A percentile compares a stretch with the other conserved stretches of the same genome.
These are phyloP conservation scores for Manacus vitellinus DNA, from an alignment of 2,113 vertebrate genomes.

Conservation along the genomic window DNA sequence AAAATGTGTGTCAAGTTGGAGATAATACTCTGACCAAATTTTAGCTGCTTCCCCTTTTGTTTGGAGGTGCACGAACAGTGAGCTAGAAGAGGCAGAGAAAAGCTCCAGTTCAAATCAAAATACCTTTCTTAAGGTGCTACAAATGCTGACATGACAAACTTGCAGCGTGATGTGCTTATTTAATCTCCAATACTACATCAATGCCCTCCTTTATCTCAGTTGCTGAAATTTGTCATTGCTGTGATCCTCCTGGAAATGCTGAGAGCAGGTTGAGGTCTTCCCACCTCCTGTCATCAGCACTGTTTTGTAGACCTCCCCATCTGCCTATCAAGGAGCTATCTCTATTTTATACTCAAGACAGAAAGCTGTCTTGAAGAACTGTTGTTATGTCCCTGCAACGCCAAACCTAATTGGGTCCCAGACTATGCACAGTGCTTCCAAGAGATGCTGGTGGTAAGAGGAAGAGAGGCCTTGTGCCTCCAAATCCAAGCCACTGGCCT, in stretches of 20 bases:
- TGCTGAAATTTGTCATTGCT: not conserved
- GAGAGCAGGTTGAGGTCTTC: not conserved
- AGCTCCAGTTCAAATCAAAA: not conserved
- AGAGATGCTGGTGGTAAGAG: not conserved
- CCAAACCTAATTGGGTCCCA: not conserved
- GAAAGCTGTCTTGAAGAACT: not conserved
- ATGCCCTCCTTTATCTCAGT: not conserved
- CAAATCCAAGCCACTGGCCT: fast-evolving
- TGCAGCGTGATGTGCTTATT: not conserved
- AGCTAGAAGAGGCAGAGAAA: not conserved
- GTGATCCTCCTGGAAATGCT: not conserved
- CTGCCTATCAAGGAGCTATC: not conserved
- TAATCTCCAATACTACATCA: not conserved
- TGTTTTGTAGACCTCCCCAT: not conserved
- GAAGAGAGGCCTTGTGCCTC: not conserved
- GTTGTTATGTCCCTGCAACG: not conserved
- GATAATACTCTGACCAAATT: not conserved
- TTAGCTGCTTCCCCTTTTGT: not conserved
- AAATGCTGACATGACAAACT: not conserved
- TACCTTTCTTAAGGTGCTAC: not conserved
- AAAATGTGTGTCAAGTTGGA: not conserved
- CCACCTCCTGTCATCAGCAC: not conserved
- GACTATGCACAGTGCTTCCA: not conserved
- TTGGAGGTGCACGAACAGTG: not conserved
- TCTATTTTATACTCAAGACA: not conserved